Percentiles rank a stretch among this genome's conserved stretches.
phyloP scores from a whole-genome alignment of 2,113 vertebrate species.

The Spilogale gracilis region DNA sequence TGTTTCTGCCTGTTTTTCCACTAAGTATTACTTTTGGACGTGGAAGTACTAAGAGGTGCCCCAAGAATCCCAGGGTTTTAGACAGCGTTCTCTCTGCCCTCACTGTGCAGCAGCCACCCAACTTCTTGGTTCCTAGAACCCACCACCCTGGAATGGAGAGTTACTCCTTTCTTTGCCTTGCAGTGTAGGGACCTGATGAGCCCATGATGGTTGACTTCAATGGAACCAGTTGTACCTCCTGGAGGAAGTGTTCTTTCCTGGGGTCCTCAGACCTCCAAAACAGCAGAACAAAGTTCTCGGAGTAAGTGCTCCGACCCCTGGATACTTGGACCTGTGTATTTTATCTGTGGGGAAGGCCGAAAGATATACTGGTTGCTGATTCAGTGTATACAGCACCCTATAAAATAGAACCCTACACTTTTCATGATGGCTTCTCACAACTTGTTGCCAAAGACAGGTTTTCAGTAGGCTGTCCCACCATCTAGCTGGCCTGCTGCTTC shows the following conservation, averaged over 20 bases:
- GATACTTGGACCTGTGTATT: background rate
- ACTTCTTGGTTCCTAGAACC: background rate
- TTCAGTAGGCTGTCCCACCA: background rate
- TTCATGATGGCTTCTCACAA: background rate
- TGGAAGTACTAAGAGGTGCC: background rate
- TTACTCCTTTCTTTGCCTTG: background rate
- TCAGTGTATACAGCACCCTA: background rate
- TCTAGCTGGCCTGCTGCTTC: background rate
- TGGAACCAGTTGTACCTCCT: too few relatives aligned
- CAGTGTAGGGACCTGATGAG: background rate
- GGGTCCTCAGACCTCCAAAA: background rate
- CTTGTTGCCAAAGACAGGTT: background rate
- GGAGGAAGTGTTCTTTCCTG: background rate
- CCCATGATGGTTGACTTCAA: background rate
- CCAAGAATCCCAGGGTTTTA: background rate
- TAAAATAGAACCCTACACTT: background rate
- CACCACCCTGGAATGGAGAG: background rate
- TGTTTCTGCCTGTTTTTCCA: background rate
- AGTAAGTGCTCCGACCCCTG: background rate
- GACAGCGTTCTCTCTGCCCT: background rate
- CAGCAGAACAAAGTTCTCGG: background rate
- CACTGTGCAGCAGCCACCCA: background rate
- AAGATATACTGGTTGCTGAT: background rate
- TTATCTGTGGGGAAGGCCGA: background rate
- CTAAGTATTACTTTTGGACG: background rate